Evolutionary conservation across 64 coral and sea anemone species (phyloP).

Genomic region (Stylophora pistillata): DNA sequence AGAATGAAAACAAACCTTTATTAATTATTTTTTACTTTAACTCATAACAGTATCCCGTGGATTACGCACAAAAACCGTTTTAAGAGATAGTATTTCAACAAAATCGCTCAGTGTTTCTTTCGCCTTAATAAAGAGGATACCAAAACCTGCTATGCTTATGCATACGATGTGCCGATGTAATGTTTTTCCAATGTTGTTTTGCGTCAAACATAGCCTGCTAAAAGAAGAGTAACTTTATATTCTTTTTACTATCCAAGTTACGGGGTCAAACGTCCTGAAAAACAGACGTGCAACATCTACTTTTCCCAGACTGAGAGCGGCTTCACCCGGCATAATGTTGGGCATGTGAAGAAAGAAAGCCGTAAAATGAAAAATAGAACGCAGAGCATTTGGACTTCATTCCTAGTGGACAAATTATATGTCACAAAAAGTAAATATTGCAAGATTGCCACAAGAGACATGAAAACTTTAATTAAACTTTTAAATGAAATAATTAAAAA

Average conservation of each 20-base stretch:
- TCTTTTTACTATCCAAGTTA: neutral
- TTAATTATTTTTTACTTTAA: no score
- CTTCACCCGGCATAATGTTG: neutral
- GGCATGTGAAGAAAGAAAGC: neutral
- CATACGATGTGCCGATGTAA: neutral
- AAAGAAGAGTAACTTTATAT: neutral
- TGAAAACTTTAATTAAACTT: neutral
- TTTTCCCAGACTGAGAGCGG: neutral
- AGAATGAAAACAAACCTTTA: no score
- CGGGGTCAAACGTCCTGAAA: no score
- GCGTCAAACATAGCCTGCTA: neutral
- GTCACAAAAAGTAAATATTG: conserved; percentile 3
- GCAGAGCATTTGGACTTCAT: neutral
- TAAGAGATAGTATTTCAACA: no score
- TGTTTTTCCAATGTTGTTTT: neutral
- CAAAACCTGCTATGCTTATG: neutral
- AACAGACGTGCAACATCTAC: neutral
- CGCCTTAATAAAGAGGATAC: no score
- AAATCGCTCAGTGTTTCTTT: no score
- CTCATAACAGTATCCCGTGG: no score
- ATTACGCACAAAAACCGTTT: no score
- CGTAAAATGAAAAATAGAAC: neutral
- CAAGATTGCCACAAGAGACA: neutral
- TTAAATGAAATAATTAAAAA: neutral
- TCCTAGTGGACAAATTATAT: neutral